Base-by-base conservation (phyloP, 2,797 vertebrate species). In the Enteromius trimaculatus region DNA sequence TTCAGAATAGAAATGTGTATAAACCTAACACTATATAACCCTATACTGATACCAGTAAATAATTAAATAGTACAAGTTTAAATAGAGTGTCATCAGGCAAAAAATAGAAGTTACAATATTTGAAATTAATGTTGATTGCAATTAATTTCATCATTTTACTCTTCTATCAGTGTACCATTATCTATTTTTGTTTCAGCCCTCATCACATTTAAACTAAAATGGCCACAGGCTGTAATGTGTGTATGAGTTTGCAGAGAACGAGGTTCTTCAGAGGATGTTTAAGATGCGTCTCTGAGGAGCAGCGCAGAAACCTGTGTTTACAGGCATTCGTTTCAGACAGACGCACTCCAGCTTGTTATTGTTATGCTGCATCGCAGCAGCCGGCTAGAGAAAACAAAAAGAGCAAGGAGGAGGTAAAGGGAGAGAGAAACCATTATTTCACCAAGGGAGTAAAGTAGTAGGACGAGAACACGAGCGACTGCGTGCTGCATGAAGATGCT, bases 391-490 rank as follows among this genome's bases (percentile, higher is more conserved):
- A 82, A 75, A 75, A 75, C 69, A 75, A 69, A n/a, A 83, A 86
- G 76, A 37, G 49, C 34, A n/a, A 77, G 26, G 34, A 42, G 26
- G 82, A 83, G 85, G 83, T 51, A 74, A 80, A 77, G 83, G 86
- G 77, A 87, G 85, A 84, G 78, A 78, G 77, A 86, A 82, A 87
- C 86, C 85, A 89, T 89, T 91, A 88, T 89, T 89, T 91, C 87
- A 90, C 87, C 80, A 84, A 90, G 89, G 89, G 89, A 87, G 90
- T 89, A 87, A 85, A 88, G 83, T 87, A 90, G 90, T 90, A 89
- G 89, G 90, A 87, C 85, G 88, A 86, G 86, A 90, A 87, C 91
- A 91, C 90, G 85, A 91, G 90, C 88, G 88, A 92, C 89, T 90
- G 89, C 91, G 90, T 68, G 83, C 88, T 89, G 11, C 89, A 84